Conservation (phyloP, 2,113 vertebrate genomes). For the Climacteris rufus region DNA sequence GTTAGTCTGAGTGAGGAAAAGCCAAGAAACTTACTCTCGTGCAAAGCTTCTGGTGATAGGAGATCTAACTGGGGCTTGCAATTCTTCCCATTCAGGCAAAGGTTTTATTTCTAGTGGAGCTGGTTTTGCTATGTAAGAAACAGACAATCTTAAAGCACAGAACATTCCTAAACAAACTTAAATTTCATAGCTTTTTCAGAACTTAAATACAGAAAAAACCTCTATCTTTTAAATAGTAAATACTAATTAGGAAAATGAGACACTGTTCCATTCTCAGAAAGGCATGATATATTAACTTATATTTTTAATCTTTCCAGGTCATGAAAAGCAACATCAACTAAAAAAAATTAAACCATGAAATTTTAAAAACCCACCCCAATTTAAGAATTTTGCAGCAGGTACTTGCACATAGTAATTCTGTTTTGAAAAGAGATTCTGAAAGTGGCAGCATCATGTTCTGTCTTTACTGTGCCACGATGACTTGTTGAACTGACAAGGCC, state of each 20-base stretch:
- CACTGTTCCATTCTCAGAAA: background rate
- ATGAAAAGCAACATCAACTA: background rate
- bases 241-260: background rate
- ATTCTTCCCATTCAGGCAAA: conserved; percentile 92
- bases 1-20: background rate
- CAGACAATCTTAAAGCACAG: conserved; percentile 17
- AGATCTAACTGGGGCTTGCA: conserved; percentile 90
- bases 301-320: background rate
- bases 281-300: background rate
- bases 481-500: background rate
- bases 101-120: conserved; percentile 96
- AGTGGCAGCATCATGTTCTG: background rate
- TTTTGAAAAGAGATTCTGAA: conserved; percentile 6
- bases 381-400: background rate
- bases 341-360: background rate
- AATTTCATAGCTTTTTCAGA: background rate
- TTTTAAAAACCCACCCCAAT: background rate
- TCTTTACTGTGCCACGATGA: background rate
- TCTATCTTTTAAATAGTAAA: background rate
- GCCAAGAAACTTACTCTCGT: conserved; percentile 88
- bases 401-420: background rate
- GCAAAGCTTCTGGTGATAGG: conserved; percentile 97
- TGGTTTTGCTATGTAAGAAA: conserved; percentile 81
- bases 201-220: background rate
- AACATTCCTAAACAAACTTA: background rate